These are phyloP conservation scores for Meghimatium bilineatum DNA, from an alignment of 2,888 invertebrate species.

Conservation along the genomic window DNA sequence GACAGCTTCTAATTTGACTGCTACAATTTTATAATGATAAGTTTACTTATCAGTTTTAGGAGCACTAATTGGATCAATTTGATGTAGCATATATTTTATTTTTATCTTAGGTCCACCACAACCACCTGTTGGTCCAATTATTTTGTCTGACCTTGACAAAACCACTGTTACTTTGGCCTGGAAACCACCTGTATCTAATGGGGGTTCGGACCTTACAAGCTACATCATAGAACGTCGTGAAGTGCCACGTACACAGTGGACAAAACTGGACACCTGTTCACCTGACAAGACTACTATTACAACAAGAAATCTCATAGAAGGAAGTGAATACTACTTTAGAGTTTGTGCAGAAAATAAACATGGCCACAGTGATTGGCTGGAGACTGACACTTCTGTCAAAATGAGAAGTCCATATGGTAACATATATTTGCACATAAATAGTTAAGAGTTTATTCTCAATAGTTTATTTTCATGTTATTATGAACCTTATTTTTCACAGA, in stretches of 20 bases:
- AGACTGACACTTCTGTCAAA: constrained; percentile 60
- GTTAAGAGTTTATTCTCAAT: neutral
- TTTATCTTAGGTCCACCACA: constrained; percentile 53
- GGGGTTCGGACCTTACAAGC: constrained; percentile 63
- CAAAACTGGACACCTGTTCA: constrained; percentile 54
- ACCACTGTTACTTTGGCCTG: constrained; percentile 67
- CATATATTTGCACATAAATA: no score
- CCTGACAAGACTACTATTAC: constrained; percentile 58
- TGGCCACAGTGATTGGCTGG: constrained; percentile 86
- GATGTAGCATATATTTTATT: neutral
- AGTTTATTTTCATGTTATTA: no score
- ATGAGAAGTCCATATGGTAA: constrained; percentile 72
- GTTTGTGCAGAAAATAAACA: constrained; percentile 91
- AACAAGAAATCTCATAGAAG: constrained; percentile 64
- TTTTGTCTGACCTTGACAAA: constrained; percentile 65
- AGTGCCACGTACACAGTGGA: constrained; percentile 61
- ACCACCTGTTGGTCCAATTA: constrained; percentile 61
- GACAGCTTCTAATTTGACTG: no score
- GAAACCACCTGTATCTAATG: constrained; percentile 73
- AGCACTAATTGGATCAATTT: neutral
- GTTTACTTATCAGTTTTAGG: neutral
- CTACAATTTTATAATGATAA: no score
- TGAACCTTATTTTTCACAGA: no score
- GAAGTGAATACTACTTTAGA: constrained; percentile 85
- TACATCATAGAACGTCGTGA: constrained; percentile 76